These are phyloP conservation scores for Dasysyrphus tricinctus DNA, from an alignment of 2,888 invertebrate species.

Conservation along the genomic window DNA sequence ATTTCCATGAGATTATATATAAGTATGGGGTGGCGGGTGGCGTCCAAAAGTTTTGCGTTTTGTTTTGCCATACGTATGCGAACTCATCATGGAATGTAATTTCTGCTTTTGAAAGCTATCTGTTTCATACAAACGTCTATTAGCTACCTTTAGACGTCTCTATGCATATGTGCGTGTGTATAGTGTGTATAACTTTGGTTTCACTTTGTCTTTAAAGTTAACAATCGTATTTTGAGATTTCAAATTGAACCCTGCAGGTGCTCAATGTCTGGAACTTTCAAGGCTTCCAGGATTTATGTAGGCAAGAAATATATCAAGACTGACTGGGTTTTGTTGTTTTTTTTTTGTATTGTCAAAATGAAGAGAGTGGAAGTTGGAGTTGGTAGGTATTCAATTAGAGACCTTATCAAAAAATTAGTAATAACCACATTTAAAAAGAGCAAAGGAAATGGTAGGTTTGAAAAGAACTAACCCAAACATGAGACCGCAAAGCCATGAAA, in stretches of 20 bases:
- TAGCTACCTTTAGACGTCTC: constrained; percentile 9
- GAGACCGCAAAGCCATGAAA: no score
- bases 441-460: no score
- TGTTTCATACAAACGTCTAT: constrained; percentile 31
- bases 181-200: constrained; percentile 34
- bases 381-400: no score
- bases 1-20: background rate
- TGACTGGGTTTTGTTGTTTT: background rate
- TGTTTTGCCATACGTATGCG: constrained; percentile 25
- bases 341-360: background rate
- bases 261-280: constrained; percentile 4
- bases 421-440: no score
- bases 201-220: constrained; percentile 52
- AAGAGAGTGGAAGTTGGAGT: no score
- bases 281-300: background rate
- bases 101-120: constrained; percentile 64
- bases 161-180: background rate
- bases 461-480: no score
- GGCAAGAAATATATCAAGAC: background rate
- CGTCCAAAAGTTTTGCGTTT: constrained; percentile 44
- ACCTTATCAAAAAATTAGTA: no score
- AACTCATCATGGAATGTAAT: constrained; percentile 49
- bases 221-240: constrained; percentile 32
- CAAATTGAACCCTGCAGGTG: constrained; percentile 47
- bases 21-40: background rate